Evolutionary conservation across 2,113 vertebrate species (phyloP), one percentile per base, ranked within the genome.

Genomic region (Emydura subglobosa): DNA sequence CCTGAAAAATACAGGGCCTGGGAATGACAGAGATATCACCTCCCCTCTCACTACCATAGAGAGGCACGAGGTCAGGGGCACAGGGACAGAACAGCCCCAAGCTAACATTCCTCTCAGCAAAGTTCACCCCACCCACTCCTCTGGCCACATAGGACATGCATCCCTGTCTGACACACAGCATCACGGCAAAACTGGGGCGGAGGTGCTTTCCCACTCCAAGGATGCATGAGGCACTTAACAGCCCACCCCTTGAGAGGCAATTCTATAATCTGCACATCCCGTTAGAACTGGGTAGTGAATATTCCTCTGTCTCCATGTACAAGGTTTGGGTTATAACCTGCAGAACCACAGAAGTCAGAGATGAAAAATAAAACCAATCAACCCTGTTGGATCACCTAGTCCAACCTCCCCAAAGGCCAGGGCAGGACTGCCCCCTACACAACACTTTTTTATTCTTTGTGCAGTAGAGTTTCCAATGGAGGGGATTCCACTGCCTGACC

Each of bases 1-100:
- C 99, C 99, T 99, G 83, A 83, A 88, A 93, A 89, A 97, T 13
- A 96, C 85, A 92, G 92, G 50, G 21, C 47, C 88, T 55, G 54
- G 89, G 83, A 94, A 88, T 92, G 19, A 81, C 6, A 82, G n/a
- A 16, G 55, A 25, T 24, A 39, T 74, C 59, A 34, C n/a, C 88
- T 91, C 50, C 16, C 7, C n/a, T 90, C 2, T 0, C 49, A 13
- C 34, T 87, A 39, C 8, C 54, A 3, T 42, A 83, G 7, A 27
- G 24, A 47, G 31, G 44, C 44, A 27, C 10, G 42, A 91, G 5
- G 3, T 68, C 51, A 39, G 51, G 31, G 94, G 88, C 44, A 7
- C 11, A 49, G 61, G 55, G 82, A 74, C 34, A 68, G 29, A 27
- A 47, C 11, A 83, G 53, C 25, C 25, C 25, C 25, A 17, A 79